Conservation (phyloP, 2,888 invertebrate genomes). For the Diadegma fenestrale region DNA sequence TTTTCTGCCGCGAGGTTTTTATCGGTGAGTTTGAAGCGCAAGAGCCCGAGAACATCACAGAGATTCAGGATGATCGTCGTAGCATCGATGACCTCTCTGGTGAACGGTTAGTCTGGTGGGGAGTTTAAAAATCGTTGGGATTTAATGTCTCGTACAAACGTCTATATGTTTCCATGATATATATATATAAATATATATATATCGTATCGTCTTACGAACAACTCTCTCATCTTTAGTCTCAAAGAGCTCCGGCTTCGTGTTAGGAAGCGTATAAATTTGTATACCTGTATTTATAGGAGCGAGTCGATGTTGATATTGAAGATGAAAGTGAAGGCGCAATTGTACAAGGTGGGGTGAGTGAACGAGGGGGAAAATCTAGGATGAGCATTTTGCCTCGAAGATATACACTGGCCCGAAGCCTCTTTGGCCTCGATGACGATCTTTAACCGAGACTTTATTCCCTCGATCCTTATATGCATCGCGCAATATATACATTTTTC, state of each 20-base stretch:
- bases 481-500: background rate
- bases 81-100: conserved; percentile 58
- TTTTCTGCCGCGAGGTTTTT: background rate
- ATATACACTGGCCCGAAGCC: conserved; percentile 40
- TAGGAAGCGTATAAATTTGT: conserved; percentile 7
- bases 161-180: background rate
- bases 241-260: conserved; percentile 5
- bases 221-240: conserved; percentile 28
- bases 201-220: background rate
- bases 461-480: conserved; percentile 19
- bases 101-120: conserved; percentile 20
- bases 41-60: conserved; percentile 26
- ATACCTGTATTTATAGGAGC: conserved; percentile 2
- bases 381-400: conserved; percentile 54
- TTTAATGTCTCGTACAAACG: conserved; percentile 50
- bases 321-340: conserved; percentile 75
- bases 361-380: conserved; percentile 50
- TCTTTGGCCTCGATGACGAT: conserved; percentile 57
- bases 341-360: conserved; percentile 10
- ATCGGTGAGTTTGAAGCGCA: conserved; percentile 26
- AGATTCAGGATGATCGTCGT: conserved; percentile 41
- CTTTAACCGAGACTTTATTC: conserved; percentile 48
- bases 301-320: conserved; percentile 71
- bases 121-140: conserved; percentile 34
- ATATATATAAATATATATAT: background rate